A percentile compares a stretch with the other conserved stretches of the same genome.
phyloP scores from a whole-genome alignment of 2,113 vertebrate species.

The Proteles cristata region DNA sequence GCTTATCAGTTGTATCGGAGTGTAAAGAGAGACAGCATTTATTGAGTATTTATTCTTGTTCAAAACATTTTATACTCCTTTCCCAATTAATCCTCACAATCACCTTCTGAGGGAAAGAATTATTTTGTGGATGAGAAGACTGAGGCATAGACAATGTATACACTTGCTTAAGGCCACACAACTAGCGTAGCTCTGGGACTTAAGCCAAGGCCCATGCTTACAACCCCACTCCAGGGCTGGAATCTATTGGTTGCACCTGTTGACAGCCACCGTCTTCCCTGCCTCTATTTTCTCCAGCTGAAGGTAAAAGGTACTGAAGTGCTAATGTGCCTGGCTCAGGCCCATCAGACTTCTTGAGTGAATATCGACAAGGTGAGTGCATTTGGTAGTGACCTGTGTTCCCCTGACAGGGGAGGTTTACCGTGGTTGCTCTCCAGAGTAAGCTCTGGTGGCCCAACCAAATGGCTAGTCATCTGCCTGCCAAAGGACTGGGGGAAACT shows the following conservation, averaged over 20 bases:
- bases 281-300: neutral
- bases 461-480: neutral
- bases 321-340: neutral
- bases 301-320: neutral
- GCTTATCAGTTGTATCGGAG: neutral
- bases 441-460: neutral
- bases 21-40: neutral
- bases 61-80: neutral
- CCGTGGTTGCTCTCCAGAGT: neutral
- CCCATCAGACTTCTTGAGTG: neutral
- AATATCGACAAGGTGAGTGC: neutral
- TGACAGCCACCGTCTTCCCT: neutral
- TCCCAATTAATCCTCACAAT: neutral
- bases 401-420: neutral
- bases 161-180: neutral
- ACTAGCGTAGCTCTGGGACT: neutral
- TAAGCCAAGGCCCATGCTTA: neutral
- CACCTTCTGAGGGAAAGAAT: constrained; percentile 12
- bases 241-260: neutral
- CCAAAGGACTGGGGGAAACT: neutral
- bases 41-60: constrained; percentile 22
- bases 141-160: neutral
- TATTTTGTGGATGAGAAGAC: constrained; percentile 35
- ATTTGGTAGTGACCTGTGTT: neutral
- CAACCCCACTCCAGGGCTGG: neutral